Evolutionary conservation across 2,113 vertebrate species (phyloP), one percentile per base, ranked within the genome.

Genomic region (Cairina moschata): DNA sequence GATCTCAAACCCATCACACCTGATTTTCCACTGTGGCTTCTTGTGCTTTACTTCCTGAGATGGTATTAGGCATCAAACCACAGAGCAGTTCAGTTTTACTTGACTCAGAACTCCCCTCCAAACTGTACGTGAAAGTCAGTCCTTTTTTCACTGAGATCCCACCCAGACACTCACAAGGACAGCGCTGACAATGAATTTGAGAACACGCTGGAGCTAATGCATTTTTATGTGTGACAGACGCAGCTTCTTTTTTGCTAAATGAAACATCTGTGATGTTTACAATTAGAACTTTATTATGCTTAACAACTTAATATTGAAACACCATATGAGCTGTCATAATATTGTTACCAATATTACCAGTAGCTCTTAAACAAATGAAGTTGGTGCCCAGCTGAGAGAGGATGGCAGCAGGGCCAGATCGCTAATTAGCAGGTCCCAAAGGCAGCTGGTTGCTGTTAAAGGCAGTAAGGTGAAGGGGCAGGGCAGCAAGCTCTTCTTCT

Each of bases 191-290:
- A 12, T 6, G 48, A 9, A 56, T 62, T 13, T 62, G 29, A 76
- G 56, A 63, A n/a, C 16, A 9, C 0, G 0, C 13, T 7, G 5
- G 29, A 62, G 31, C 3, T 66, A 18, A 56, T 0, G 13, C 44
- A 60, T 21, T 60, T 52, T 34, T 21, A 22, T 1, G 1, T 9
- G n/a, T 28, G 66, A 81, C 44, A 63, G 69, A 83, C 31, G 23
- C 59, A 88, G 62, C 68, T 22, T 50, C 72, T 56, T 82, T 48
- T 66, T 60, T 69, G 63, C 82, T 23, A 65, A 73, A 82, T 40
- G 4, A 62, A 91, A 66, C 31, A 66, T 16, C 54, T 50, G 59
- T 50, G 63, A 26, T 17, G 29, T 44, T 76, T 68, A 31, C 17
- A 26, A 32, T 54, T 36, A 60, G 29, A 34, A 54, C 73, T 52